These are phyloP conservation scores for Xenops minutus DNA, from an alignment of 2,797 vertebrate genomes.

Conservation along the genomic window DNA sequence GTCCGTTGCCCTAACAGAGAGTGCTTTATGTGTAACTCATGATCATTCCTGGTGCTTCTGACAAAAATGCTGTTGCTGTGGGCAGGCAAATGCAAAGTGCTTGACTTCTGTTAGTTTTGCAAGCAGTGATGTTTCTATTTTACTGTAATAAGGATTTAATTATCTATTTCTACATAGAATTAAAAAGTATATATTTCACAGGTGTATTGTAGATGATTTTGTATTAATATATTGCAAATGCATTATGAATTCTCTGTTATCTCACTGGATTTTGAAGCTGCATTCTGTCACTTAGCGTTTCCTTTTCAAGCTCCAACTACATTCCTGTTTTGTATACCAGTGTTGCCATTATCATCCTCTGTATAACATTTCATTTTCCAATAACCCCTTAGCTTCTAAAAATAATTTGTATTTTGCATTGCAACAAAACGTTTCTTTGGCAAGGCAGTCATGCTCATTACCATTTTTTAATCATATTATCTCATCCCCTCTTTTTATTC, in stretches of 20 bases:
- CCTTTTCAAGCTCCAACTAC: neutral
- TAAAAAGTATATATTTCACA: constrained; percentile 7
- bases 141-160: constrained; percentile 22
- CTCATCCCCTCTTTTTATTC: neutral
- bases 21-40: constrained; percentile 64
- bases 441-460: neutral
- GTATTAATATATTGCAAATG: constrained; percentile 40
- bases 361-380: neutral
- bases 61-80: constrained; percentile 49
- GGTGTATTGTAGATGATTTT: constrained; percentile 30
- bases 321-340: neutral
- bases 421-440: neutral
- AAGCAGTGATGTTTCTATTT: constrained; percentile 18
- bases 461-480: neutral
- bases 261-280: constrained; percentile 20
- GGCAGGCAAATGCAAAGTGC: constrained; percentile 48
- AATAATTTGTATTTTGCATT: neutral
- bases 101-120: constrained; percentile 45
- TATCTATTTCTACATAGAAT: constrained; percentile 24
- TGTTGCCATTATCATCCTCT: neutral
- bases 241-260: constrained; percentile 23
- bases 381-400: neutral
- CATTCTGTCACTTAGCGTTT: constrained; percentile 42
- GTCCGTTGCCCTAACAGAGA: constrained; percentile 76
- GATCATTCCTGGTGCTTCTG: constrained; percentile 37